Percentiles rank a stretch among this genome's conserved stretches.
Evolutionary conservation across 2,113 vertebrate genomes (phyloP).

Genomic region (Spea multiplicata): DNA sequence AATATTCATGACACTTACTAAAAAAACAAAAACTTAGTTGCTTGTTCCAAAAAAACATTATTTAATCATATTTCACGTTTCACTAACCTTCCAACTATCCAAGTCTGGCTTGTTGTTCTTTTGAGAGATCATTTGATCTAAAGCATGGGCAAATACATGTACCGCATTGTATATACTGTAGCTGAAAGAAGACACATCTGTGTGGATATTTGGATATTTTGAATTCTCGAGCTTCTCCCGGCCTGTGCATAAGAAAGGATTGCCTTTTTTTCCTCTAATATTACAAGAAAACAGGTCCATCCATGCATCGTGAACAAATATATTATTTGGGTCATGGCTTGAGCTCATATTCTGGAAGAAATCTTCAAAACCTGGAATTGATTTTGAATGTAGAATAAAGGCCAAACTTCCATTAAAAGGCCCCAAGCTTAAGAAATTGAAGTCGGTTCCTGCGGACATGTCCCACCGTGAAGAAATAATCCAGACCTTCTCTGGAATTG

Average conservation of each 20-base stretch:
- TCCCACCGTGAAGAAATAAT: slow-evolving; percentile 13
- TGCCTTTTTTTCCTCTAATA: neutral
- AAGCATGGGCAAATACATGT: neutral
- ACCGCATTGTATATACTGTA: slow-evolving; percentile 17
- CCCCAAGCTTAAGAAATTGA: neutral
- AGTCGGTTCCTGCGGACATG: neutral
- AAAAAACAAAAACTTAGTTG: no score
- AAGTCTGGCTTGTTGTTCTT: neutral
- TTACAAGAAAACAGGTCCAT: neutral
- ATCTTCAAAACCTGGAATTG: neutral
- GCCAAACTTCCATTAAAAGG: slow-evolving; percentile 22
- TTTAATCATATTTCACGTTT: neutral
- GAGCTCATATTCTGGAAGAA: neutral
- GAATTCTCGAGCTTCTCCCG: neutral
- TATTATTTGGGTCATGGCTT: slow-evolving; percentile 1
- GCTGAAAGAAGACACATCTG: neutral
- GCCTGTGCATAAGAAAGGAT: neutral
- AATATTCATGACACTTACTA: no score
- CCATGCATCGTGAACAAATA: neutral
- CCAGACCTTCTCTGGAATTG: neutral
- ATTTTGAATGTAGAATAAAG: neutral
- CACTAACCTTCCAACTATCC: neutral
- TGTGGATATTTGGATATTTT: neutral
- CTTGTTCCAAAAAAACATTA: no score
- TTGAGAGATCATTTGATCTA: neutral